A percentile compares a stretch with the other conserved stretches of the same genome.
Evolutionary conservation across 2,113 vertebrate genomes (phyloP).

Genomic region (Cinclus cinclus): DNA sequence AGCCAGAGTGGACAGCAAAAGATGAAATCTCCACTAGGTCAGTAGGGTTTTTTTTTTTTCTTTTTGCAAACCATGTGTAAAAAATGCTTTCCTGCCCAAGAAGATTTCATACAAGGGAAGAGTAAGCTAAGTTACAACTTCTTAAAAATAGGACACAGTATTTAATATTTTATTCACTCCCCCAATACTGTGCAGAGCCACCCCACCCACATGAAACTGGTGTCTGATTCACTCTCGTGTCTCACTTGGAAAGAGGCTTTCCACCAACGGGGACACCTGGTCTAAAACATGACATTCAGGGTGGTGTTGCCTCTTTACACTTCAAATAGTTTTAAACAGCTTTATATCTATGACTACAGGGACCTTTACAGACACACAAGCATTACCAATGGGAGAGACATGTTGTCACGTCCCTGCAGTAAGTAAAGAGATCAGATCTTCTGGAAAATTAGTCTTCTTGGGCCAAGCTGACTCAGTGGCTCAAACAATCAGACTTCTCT

Average conservation of each 20-base stretch:
- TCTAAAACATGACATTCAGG: constrained; percentile 22
- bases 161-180: constrained; percentile 15
- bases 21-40: background rate
- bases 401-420: constrained; percentile 8
- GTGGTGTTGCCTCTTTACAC: background rate
- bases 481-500: constrained; percentile 35
- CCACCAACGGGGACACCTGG: background rate
- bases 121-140: constrained; percentile 15
- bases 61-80: background rate
- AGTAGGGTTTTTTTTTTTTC: too few relatives aligned
- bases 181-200: background rate
- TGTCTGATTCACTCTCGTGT: background rate
- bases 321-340: background rate
- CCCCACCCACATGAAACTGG: constrained; percentile 12
- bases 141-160: background rate
- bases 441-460: constrained; percentile 25
- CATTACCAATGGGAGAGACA: constrained; percentile 27
- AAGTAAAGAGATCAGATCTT: background rate
- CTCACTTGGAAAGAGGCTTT: constrained; percentile 14
- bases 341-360: constrained; percentile 10
- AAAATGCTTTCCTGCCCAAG: constrained; percentile 6
- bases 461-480: constrained; percentile 44
- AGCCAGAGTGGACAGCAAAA: background rate
- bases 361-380: background rate
- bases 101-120: background rate